Evolutionary conservation across 2,113 vertebrate species (phyloP), one percentile per base, ranked within the genome.

Genomic region (Daubentonia madagascariensis): DNA sequence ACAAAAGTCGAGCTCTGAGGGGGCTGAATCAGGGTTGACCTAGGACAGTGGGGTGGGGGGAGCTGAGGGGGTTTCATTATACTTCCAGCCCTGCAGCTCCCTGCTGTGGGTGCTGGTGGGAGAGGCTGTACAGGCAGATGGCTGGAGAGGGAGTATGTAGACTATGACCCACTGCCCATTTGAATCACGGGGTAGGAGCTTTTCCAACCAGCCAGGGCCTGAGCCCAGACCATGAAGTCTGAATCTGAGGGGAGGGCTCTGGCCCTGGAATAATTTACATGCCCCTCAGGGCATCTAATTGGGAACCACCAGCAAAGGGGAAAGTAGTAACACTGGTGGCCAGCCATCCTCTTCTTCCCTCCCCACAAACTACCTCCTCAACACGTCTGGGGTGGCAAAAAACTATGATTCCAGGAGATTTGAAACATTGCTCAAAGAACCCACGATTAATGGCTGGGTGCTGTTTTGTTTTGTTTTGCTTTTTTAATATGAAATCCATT

Each of bases 121-220:
- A 16, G n/a, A 30, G 57, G 40, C 5, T 1, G 16, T 2, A 5
- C 3, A 40, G 5, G 12, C 43, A 52, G 79, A 79, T 6, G n/a
- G 50, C 23, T 28, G 22, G 79, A 63, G 9, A 3, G 23, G 30
- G 23, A 45, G 40, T 48, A 11, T 17, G 43, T 20, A 59, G 45
- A 32, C 28, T 23, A 4, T 20, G 78, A 8, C 8, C 40, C 1
- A 6, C 23, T 3, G 1, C 37, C 37, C 17, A 5, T 0, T 5
- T 14, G 48, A 79, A 17, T 30, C 67, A 67, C 1, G 0, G 2
- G n/a, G 61, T 63, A 30, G 45, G 32, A 45, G 67, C 6, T 85
- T 65, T 63, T 45, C 40, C 9, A 37, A 4, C 4, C 6, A 86
- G 75, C 28, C 18, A 76, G 65, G 25, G 28, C 25, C 81, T 10